phyloP scores from a whole-genome alignment of 2,797 vertebrate species.

The Phrynocephalus guinanensis region DNA sequence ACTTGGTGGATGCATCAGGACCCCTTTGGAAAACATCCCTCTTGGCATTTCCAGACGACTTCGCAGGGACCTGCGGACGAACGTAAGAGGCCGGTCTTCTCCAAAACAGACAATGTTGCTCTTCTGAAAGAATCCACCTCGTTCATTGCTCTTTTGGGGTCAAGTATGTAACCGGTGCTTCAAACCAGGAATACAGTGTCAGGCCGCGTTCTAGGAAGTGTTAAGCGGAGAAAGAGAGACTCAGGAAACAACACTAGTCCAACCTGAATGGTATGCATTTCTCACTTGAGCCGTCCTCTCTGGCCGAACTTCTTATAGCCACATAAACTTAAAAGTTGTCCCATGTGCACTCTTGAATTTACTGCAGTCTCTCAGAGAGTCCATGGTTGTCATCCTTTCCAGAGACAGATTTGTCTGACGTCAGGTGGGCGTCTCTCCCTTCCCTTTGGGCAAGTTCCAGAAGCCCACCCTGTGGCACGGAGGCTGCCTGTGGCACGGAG shows the following conservation, averaged over 20 bases:
- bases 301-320: not conserved
- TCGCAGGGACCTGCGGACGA: not conserved
- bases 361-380: not conserved
- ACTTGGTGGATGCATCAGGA: not conserved
- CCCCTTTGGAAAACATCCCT: not conserved
- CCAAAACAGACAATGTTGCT: not conserved
- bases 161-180: not conserved
- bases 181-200: not conserved
- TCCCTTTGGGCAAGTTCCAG: constrained; percentile 43
- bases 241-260: not conserved
- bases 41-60: not conserved
- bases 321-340: constrained; percentile 40
- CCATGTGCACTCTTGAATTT: constrained; percentile 4
- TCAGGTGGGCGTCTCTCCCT: constrained; percentile 32
- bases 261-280: not conserved
- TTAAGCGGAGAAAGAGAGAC: not conserved
- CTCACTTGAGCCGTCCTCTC: not conserved
- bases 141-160: not conserved
- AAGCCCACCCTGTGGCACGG: constrained; percentile 31
- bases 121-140: not conserved
- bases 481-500: not conserved
- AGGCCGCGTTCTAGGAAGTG: not conserved
- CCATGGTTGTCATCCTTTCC: not conserved
- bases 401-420: constrained; percentile 29
- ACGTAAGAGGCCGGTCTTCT: not conserved